Base-by-base conservation (phyloP, 1,140 invertebrate genomes). In the Leguminivora glycinivorella region DNA sequence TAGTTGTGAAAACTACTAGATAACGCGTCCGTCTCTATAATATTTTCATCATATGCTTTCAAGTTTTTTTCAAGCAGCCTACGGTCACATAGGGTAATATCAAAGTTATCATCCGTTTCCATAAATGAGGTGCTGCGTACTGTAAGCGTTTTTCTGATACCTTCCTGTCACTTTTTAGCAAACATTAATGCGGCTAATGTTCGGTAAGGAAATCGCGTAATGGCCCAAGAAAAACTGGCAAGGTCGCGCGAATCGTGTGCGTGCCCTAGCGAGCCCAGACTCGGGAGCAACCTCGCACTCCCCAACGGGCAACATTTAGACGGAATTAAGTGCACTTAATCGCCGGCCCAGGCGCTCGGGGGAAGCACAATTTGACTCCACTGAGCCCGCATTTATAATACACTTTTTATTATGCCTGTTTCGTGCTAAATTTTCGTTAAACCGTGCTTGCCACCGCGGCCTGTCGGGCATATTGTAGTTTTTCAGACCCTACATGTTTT, bases 261-360 rank as follows among this genome's bases (percentile, higher is more conserved):
- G n/a, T 29, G 26, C 58, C 58, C 58, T 63, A 34, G 26, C 58
- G 26, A 63, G 58, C 56, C 34, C 29, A 43, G 7, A 47, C 67
- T 10, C 43, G 19, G 34, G 67, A 68, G 34, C 40, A 43, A 29
- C 34, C 38, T 40, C 38, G 67, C 34, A 75, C 73, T 81, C 74
- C 80, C 83, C 85, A 78, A 74, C 78, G 83, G 85, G 79, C 84
- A 85, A 86, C 80, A 84, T 87, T 90, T 89, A 83, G 79, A 77
- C 78, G 74, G 82, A 84, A 90, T 90, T 89, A 90, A 89, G 85
- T 85, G 79, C 80, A 84, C 82, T 90, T 88, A 90, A 90, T 88
- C 78, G 82, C 70, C 79, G 75, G 79, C 81, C 76, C 83, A 78
- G 74, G 79, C 84, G 82, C 77, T 76, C 71, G 75, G 67, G 78